Evolutionary conservation across 2,888 invertebrate genomes (phyloP).

Genomic region (Torymus auratus): DNA sequence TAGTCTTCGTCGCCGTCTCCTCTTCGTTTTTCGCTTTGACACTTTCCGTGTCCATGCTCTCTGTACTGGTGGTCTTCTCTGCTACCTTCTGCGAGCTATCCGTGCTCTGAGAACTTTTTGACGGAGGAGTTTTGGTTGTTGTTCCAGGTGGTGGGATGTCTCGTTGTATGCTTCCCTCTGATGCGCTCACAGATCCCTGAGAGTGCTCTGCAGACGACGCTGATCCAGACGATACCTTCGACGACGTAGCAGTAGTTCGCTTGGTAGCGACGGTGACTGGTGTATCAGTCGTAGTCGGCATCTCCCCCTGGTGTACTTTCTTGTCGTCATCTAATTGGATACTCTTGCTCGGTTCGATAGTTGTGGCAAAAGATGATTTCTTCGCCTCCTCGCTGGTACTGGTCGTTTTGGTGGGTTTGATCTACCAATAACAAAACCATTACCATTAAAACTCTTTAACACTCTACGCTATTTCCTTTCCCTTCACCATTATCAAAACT

Average conservation of each 20-base stretch:
- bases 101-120: conserved; percentile 12
- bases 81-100: conserved; percentile 30
- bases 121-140: no score
- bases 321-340: conserved; percentile 20
- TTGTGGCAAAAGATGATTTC: not conserved
- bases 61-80: conserved; percentile 24
- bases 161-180: no score
- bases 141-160: no score
- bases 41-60: not conserved
- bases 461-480: no score
- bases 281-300: not conserved
- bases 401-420: conserved; percentile 53
- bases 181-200: no score
- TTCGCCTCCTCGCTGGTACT: conserved; percentile 36
- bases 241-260: conserved; percentile 1
- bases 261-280: conserved; percentile 23
- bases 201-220: not conserved
- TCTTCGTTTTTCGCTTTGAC: conserved; percentile 30
- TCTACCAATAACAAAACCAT: conserved; percentile 31
- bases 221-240: conserved; percentile 30
- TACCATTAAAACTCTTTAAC: not conserved
- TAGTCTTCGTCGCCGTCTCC: conserved; percentile 16
- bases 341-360: conserved; percentile 44
- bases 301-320: conserved; percentile 34
- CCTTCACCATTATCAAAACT: not conserved